phyloP scores from a whole-genome alignment of 2,888 invertebrate species.

The Hypsopygia costalis region DNA sequence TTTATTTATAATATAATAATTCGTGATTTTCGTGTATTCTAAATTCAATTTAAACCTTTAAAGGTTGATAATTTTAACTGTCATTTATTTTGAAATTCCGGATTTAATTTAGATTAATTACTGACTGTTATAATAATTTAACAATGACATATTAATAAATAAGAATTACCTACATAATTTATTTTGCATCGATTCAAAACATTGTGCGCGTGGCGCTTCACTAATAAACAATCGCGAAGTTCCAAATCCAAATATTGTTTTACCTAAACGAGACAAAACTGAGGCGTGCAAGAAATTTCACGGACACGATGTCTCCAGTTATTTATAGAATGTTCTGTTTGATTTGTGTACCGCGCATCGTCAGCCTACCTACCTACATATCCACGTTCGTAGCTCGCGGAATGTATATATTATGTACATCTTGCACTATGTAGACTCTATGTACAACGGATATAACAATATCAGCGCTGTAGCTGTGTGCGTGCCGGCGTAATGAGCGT shows the following conservation, averaged over 20 bases:
- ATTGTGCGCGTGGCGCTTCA: too few relatives aligned
- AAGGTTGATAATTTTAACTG: too few relatives aligned
- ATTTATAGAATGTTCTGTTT: slow-evolving; percentile 68
- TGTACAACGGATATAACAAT: slow-evolving; percentile 62
- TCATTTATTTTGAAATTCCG: too few relatives aligned
- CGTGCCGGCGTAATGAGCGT: slow-evolving; percentile 72
- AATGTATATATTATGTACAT: slow-evolving; percentile 70
- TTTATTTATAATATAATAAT: too few relatives aligned
- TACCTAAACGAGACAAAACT: slow-evolving; percentile 29
- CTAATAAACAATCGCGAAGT: slow-evolving; percentile 5
- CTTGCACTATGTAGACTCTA: slow-evolving; percentile 65
- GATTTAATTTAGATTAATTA: too few relatives aligned
- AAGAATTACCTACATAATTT: too few relatives aligned
- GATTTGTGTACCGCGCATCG: slow-evolving; percentile 61
- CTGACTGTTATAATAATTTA: too few relatives aligned
- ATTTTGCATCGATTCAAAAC: too few relatives aligned
- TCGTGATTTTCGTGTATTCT: too few relatives aligned
- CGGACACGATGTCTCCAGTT: slow-evolving; percentile 57
- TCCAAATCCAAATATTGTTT: slow-evolving; percentile 20
- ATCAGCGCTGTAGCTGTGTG: slow-evolving; percentile 51
- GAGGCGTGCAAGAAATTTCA: slow-evolving; percentile 46
- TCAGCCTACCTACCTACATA: slow-evolving; percentile 74
- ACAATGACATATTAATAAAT: too few relatives aligned
- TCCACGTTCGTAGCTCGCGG: slow-evolving; percentile 63
- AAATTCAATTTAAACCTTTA: too few relatives aligned